Base-by-base conservation (phyloP, 2,888 invertebrate species). In the Cryptops parisi region DNA sequence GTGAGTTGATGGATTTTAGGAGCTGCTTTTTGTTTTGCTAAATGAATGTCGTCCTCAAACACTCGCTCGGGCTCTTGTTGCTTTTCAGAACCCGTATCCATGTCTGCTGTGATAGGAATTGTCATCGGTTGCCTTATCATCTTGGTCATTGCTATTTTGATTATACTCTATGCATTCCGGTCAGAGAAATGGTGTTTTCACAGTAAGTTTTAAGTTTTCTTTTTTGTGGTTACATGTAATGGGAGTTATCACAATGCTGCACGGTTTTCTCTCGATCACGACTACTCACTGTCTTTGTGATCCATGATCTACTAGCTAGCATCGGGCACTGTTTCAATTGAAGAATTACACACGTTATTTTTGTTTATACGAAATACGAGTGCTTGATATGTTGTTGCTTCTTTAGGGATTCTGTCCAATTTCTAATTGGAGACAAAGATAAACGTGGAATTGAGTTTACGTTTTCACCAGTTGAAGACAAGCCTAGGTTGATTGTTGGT, bases 1-100 rank as follows among this genome's bases (percentile, higher is more conserved):
- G 86, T 85, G 72, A 78, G 79, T 74, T 44, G 41, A 38, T 26
- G 9, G 21, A 24, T 46, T 55, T 24, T 26, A 26, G 17, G 25
- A 26, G 25, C 9, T 5, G 19, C 15, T 22, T 47, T n/a, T 23
- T 4, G 12, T 33, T 33, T n/a, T n/a, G n/a, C n/a, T n/a, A n/a
- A n/a, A 33, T 33, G 33, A 9, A 6, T 33, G 6, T 33, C 15
- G 33, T 9, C 15, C 15, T 15, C 33, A 33, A 15, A 33, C 33
- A 6, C 33, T 33, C 15, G 6, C 33, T 9, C 33, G 9, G 33
- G 15, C 6, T 15, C 15, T 33, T 33, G 15, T 33, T 9, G 33
- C 33, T 23, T 19, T 64, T 55, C 64, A 69, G 69, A 69, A 57
- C 68, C 68, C 22, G 65, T 69, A 38, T 64, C 67, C 46, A 68